Evolutionary conservation across 2,888 invertebrate genomes (phyloP), one percentile per base, ranked within the genome.

Genomic region (Drosophila monieri): DNA sequence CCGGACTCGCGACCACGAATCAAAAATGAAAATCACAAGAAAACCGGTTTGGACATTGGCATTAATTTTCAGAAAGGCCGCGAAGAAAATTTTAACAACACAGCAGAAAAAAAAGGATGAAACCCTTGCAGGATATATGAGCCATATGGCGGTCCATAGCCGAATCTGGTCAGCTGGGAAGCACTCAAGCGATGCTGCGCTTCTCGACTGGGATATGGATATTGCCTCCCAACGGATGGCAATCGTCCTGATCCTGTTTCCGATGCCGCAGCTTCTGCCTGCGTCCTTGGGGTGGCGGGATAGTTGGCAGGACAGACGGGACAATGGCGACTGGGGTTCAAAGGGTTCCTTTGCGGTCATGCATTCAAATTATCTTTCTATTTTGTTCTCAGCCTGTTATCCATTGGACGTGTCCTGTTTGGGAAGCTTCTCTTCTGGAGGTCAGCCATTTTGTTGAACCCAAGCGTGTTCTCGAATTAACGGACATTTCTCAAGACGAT

Each of bases 11-110:
- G 78, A 74, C 80, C 78, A 68, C 76, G 73, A 86, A 76, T 64
- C 74, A 78, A 59, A 69, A 77, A 69, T 70, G 71, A 68, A 76
- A 80, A 69, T 77, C 78, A 75, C 64, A 64, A 54, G 52, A 27
- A 71, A 87, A 88, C 88, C 88, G 89, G 88, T 88, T 88, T 84
- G 84, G 86, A 89, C 88, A 87, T 78, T 77, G 46, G 71, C 76
- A 89, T 84, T 79, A 74, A 76, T 78, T 85, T 77, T 56, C 46
- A 59, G 65, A 71, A 81, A 78, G 77, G 73, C 71, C 75, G 77
- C 80, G 70, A 83, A 88, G 86, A 85, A 88, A 88, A 77, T 80
- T 69, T 64, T 8, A 64, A 41, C 30, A 71, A 56, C 62, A 46
- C 27, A 66, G 60, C 46, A 60, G 60, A 71, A 77, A 83, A 81